Percentiles rank a stretch among this genome's conserved stretches.
phyloP scores from a whole-genome alignment of 1,140 invertebrate species.

The Cardiocondyla obscurior region DNA sequence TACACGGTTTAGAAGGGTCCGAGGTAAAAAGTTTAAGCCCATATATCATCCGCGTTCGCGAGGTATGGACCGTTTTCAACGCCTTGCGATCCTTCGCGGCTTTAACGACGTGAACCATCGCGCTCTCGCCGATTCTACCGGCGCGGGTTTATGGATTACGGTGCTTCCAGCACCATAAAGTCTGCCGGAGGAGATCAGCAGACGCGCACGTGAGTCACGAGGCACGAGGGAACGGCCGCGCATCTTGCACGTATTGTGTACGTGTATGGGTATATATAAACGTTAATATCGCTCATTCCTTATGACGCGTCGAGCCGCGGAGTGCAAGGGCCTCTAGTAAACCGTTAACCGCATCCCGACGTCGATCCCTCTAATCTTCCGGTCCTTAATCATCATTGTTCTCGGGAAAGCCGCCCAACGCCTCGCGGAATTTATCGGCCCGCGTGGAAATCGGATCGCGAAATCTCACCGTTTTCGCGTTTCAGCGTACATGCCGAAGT shows the following conservation, averaged over 20 bases:
- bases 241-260: background rate
- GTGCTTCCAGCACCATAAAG: conserved; percentile 52
- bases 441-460: background rate
- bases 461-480: background rate
- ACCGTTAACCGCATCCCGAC: conserved; percentile 28
- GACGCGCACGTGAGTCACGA: conserved; percentile 63
- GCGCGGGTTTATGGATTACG: conserved; percentile 56
- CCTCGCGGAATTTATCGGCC: background rate
- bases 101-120: conserved; percentile 40
- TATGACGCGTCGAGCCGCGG: conserved; percentile 31
- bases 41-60: background rate
- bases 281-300: conserved; percentile 68
- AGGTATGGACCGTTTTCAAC: conserved; percentile 57
- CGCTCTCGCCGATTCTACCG: conserved; percentile 13
- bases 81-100: conserved; percentile 32
- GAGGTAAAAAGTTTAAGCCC: background rate
- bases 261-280: conserved; percentile 37
- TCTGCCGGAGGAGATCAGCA: conserved; percentile 30
- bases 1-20: background rate
- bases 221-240: conserved; percentile 25
- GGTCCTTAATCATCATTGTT: conserved; percentile 27
- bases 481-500: background rate
- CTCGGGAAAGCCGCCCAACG: background rate
- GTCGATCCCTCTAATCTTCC: conserved; percentile 19
- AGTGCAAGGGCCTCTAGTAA: conserved; percentile 33